Conservation (phyloP, 2,113 vertebrate genomes). For the Chrysemys picta region DNA sequence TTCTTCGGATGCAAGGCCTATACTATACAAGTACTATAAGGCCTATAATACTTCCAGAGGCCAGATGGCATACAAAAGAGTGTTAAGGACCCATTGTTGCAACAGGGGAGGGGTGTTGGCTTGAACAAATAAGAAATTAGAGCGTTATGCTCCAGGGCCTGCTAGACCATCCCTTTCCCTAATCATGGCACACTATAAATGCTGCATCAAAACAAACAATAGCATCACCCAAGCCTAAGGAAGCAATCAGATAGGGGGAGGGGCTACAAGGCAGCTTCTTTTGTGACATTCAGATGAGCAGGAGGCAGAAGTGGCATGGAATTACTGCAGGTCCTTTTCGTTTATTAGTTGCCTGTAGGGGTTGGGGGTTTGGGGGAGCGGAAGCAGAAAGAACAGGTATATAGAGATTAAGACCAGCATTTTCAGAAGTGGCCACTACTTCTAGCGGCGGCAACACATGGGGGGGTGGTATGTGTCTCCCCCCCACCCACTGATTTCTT, state of each 20-base stretch:
- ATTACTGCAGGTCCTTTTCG: too few relatives aligned
- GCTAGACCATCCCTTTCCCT: not conserved
- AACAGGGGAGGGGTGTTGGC: accelerated
- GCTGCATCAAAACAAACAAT: too few relatives aligned
- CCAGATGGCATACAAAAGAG: not conserved
- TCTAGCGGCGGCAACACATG: not conserved
- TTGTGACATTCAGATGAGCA: not conserved
- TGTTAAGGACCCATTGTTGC: not conserved
- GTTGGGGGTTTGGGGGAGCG: not conserved
- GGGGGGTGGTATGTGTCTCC: too few relatives aligned
- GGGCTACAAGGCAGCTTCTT: not conserved
- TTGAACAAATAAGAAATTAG: not conserved
- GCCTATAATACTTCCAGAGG: not conserved
- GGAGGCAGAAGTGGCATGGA: not conserved
- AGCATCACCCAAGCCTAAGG: too few relatives aligned
- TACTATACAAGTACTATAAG: too few relatives aligned
- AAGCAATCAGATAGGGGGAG: not conserved
- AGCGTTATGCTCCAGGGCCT: accelerated
- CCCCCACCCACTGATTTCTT: too few relatives aligned
- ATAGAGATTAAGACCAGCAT: not conserved
- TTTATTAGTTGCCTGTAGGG: not conserved
- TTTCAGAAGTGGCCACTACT: not conserved
- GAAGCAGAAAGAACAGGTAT: not conserved
- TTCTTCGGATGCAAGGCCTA: too few relatives aligned
- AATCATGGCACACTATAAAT: not conserved